Base-by-base conservation (phyloP, 2,113 vertebrate genomes). In the Atrichornis clamosus region DNA sequence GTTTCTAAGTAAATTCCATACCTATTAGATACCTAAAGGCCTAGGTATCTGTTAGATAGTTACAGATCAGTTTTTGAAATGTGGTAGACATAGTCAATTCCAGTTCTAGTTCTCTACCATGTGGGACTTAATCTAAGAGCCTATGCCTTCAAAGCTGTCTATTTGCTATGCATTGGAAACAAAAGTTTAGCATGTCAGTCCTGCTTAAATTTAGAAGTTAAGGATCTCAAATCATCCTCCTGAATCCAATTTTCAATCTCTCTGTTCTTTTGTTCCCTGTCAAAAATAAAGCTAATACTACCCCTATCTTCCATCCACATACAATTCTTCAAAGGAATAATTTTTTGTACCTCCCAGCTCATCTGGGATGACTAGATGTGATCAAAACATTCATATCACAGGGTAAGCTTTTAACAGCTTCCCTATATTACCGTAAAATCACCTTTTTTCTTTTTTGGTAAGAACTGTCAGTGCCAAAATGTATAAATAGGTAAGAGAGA, bases 161-260 rank as follows among this genome's bases (percentile, higher is more conserved):
- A 32, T 84, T 72, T 91, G 42, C 20, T 63, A 18, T 52, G 41
- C 24, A 52, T 18, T 76, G 58, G 47, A 64, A 93, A 90, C 0
- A 15, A 89, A 81, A 90, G 9, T 89, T 95, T 72, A 81, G 8
- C 32, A 44, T 68, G 78, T 82, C 73, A 87, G 17, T 73, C 42
- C 87, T 87, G 49, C 67, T 89, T 90, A 90, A 90, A 90, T 91
- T 85, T 91, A 92, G 70, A 84, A 89, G 39, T 39, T 73, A 76
- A 84, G 65, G 72, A 60, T 87, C n/a, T 84, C 56, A 87, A 82
- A 75, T 87, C 64, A 76, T 52, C 28, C 62, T 78, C n/a, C 64
- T 87, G 73, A 95, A 84, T 82, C 44, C 33, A 81, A 23, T 64
- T 84, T 91, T 89, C 49, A 84, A 15, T 82, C n/a, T 72, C 42